Base-by-base conservation (phyloP, 2,888 invertebrate species). In the Rapana venosa region DNA sequence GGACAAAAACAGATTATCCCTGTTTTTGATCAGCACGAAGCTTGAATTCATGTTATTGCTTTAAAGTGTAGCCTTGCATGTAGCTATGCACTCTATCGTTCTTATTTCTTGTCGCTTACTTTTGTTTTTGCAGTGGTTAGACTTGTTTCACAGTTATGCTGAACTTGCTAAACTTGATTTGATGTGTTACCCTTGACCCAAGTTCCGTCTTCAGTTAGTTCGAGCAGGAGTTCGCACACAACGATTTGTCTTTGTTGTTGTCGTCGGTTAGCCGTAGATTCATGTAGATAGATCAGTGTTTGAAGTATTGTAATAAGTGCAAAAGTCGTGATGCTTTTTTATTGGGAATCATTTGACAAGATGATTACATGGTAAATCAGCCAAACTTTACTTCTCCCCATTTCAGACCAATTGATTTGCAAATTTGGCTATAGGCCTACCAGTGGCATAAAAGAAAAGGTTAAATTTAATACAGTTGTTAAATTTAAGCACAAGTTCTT, bases 1-100 rank as follows among this genome's bases (percentile, higher is more conserved):
- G 35, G 88, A 32, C 88, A 81, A 58, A 88, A 88, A 79, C 88
- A 81, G 81, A 77, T 81, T 22, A 35, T 47, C 47, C 87, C 30
- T 74, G 81, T 83, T 83, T 47, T 83, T 47, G 32, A 79, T 79
- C 79, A 35, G 32, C 79, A 47, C 47, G 17, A 26, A 6, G 32
- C 26, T 35, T 58, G 56, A 30, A 61, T 87, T 70, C 5, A 13
- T 56, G 30, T 61, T 84, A 20, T 74, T 36, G 74, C 15, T 74
- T 6, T 83, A 11, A 35, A 36, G 2, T 47, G 36, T 61, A 22
- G 15, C 20, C 30, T 15, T 4, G 74, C 74, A 22, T 74, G 66
- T 36, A 22, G 20, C 36, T 74, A 20, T n/a, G 61, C 30, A 47
- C 56, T 47, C 32, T 17, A 15, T 36, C 17, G 22, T 22, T 84